Evolutionary conservation across 1,140 invertebrate genomes (phyloP).

Genomic region (Proales similis): DNA sequence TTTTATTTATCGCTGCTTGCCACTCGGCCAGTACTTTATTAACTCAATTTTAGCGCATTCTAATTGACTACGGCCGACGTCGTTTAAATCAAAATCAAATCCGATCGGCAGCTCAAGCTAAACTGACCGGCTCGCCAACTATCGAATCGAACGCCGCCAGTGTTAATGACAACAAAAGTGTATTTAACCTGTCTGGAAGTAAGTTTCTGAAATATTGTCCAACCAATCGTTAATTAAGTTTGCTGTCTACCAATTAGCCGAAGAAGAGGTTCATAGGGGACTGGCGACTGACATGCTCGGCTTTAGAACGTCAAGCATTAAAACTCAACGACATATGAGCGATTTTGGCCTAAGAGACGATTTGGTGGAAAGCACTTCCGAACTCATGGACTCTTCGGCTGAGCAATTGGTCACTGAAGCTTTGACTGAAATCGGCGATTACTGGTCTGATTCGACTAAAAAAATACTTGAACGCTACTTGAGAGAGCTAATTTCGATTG

Average conservation of each 20-base stretch:
- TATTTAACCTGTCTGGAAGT: neutral
- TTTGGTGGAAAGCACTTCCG: too few relatives aligned
- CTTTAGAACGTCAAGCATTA: too few relatives aligned
- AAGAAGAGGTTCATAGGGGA: conserved; percentile 14
- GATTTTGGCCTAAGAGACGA: too few relatives aligned
- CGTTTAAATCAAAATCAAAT: conserved; percentile 31
- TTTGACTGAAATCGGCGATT: too few relatives aligned
- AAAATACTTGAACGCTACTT: too few relatives aligned
- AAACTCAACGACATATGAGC: too few relatives aligned
- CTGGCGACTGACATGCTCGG: conserved; percentile 33
- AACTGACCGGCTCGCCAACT: too few relatives aligned
- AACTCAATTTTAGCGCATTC: conserved; percentile 2
- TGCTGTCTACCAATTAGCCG: neutral
- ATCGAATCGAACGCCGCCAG: neutral
- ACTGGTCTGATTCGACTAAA: too few relatives aligned
- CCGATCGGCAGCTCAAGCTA: conserved; percentile 14
- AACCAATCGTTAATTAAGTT: neutral
- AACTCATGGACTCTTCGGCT: too few relatives aligned
- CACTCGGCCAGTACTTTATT: neutral
- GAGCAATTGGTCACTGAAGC: too few relatives aligned
- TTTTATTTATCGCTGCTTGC: neutral
- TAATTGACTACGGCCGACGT: conserved; percentile 28
- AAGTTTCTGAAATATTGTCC: neutral
- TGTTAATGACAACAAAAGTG: neutral
- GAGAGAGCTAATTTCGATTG: too few relatives aligned